Evolutionary conservation across 2,797 vertebrate species (phyloP).

Genomic region (Fundulus diaphanus): DNA sequence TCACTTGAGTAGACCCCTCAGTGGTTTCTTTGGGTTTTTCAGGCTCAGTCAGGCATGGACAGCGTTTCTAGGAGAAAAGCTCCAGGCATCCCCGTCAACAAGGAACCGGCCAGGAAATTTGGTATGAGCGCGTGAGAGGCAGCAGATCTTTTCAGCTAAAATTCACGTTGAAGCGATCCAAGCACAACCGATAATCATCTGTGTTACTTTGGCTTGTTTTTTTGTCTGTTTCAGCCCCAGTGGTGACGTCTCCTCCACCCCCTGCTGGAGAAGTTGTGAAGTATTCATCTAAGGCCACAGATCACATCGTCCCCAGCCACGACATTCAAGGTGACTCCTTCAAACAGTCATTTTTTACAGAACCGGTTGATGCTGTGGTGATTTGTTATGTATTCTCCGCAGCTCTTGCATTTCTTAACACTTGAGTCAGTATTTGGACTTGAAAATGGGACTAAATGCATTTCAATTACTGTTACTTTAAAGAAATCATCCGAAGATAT

Average conservation of each 20-base stretch:
- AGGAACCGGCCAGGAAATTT: constrained; percentile 73
- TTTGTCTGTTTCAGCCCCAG: constrained; percentile 68
- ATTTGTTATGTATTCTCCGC: background rate
- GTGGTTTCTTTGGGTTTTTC: constrained; percentile 27
- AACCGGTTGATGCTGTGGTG: background rate
- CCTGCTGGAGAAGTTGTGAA: constrained; percentile 84
- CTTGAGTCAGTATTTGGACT: background rate
- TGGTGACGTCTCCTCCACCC: constrained; percentile 60
- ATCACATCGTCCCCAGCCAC: constrained; percentile 87
- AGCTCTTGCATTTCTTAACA: background rate
- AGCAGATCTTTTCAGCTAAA: constrained; percentile 3
- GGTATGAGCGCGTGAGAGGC: constrained; percentile 67
- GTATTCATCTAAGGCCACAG: constrained; percentile 80
- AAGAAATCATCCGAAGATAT: constrained; percentile 91
- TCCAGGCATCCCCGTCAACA: constrained; percentile 72
- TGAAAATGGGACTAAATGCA: background rate
- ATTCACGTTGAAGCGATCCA: constrained; percentile 4
- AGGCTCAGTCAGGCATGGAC: constrained; percentile 68
- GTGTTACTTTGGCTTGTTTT: constrained; percentile 15
- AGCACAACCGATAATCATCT: constrained; percentile 6
- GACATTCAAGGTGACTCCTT: constrained; percentile 83
- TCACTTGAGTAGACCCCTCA: constrained; percentile 17
- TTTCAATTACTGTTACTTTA: constrained; percentile 16
- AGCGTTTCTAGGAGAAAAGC: constrained; percentile 71
- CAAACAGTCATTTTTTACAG: background rate